Percentiles rank a stretch among this genome's conserved stretches.
Evolutionary conservation across 2,888 invertebrate species (phyloP).

Genomic region (Sialis fuliginosa): DNA sequence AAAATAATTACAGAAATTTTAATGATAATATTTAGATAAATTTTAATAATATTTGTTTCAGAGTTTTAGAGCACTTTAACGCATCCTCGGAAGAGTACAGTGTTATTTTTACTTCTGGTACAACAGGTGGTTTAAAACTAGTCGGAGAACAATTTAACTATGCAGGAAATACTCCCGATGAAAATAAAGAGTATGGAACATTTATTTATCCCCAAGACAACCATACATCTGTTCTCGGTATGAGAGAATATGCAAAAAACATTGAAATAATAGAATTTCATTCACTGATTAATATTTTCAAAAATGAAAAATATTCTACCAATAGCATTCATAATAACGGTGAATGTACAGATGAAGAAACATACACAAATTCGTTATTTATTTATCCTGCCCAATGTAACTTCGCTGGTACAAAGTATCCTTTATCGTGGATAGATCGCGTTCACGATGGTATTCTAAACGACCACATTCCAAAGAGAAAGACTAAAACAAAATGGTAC

Average conservation of each 20-base stretch:
- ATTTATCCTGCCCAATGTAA: constrained; percentile 88
- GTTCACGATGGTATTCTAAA: constrained; percentile 42
- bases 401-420: constrained; percentile 84
- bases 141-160: constrained; percentile 69
- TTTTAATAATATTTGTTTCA: constrained; percentile 20
- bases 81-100: constrained; percentile 63
- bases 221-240: constrained; percentile 89
- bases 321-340: constrained; percentile 15
- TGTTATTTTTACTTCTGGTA: constrained; percentile 85
- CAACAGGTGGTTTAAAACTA: constrained; percentile 73
- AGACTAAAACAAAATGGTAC: constrained; percentile 39
- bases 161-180: constrained; percentile 13
- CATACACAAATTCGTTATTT: constrained; percentile 40
- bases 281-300: constrained; percentile 28
- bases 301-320: constrained; percentile 17
- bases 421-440: constrained; percentile 48
- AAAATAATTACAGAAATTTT: constrained; percentile 5
- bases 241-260: constrained; percentile 55
- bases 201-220: constrained; percentile 77
- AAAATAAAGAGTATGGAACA: constrained; percentile 29
- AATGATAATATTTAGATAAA: constrained; percentile 8
- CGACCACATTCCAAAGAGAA: constrained; percentile 20
- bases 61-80: constrained; percentile 72
- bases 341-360: neutral
- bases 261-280: constrained; percentile 38